Base-by-base conservation (phyloP, 1,140 invertebrate species). In the Temnothorax curvispinosus region DNA sequence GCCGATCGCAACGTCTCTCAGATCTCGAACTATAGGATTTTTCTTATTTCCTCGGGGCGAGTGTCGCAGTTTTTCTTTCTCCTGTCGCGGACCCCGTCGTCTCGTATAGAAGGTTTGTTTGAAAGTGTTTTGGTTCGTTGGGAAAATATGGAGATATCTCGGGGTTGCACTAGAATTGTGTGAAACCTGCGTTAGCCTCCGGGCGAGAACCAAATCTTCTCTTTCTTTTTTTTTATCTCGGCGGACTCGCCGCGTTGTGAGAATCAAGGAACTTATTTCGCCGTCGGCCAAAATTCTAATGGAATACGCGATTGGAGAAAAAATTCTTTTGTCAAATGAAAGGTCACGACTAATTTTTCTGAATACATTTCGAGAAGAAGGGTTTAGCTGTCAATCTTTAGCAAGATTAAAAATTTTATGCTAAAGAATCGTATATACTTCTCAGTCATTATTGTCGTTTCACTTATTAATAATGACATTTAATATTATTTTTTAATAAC, bases 91-190 rank as follows among this genome's bases (percentile, higher is more conserved):
- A 58, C 27, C 71, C 21, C 69, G 47, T 50, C 82, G 72, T 82
- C 56, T 76, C 78, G 52, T 88, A 87, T 47, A 71, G 71, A 71
- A 58, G 15, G 85, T 72, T 89, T 89, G 89, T 93, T 93, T 91
- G 82, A 88, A 90, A 92, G 82, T 93, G 91, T 94, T 94, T 93
- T 93, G 91, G 89, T 77, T 89, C 78, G 86, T 91, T 90, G 88
- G 87, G 78, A 94, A 94, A 93, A 93, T 92, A 94, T 93, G 90
- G 91, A 92, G 91, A 93, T 92, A 82, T 92, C 88, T 88, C 56
- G 62, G 69, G 71, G 75, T 88, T 86, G 80, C 56, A 15, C 62
- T 56, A 77, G 86, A 80, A 62, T 85, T 82, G 64, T 85, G 21
- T 72, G 50, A 81, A 85, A 77, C 44, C 27, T n/a, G 27, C 27